Evolutionary conservation across 1,140 invertebrate species (phyloP), one percentile per base, ranked within the genome.

Genomic region (Planococcus citri): DNA sequence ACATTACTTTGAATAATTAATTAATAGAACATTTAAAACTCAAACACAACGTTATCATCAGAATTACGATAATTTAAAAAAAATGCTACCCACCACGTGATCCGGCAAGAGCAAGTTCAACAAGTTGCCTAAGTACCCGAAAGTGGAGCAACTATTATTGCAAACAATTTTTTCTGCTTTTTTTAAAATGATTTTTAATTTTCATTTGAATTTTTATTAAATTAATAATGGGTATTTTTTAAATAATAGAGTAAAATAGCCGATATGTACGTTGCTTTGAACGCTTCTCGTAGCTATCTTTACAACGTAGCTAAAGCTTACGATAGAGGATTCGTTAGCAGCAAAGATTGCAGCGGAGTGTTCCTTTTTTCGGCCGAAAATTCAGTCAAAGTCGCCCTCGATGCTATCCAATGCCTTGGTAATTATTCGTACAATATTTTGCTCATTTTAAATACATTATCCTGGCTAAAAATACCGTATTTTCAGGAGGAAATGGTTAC

Each of bases 201-300:
- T 22, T 82, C 76, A n/a, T n/a, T n/a, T n/a, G n/a, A n/a, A n/a
- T n/a, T n/a, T n/a, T n/a, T n/a, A n/a, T n/a, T n/a, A n/a, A n/a
- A n/a, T n/a, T n/a, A n/a, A n/a, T n/a, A n/a, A n/a, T n/a, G n/a
- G n/a, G n/a, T n/a, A n/a, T n/a, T n/a, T n/a, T n/a, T n/a, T n/a
- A n/a, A n/a, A n/a, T n/a, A n/a, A n/a, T n/a, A 98, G 89, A 92
- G 87, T 1, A 99, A 98, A 84, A 88, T 99, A 80, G 97, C 97
- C 0, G 93, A 99, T 75, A 99, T 99, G 97, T 98, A 98, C 76
- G 92, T 90, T 12, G 87, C 80, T 17, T 76, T 98, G 70, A 89
- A 85, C 76, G 88, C 90, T 0, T 90, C 88, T 74, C 84, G 95
- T 67, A 88, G 88, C 72, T 99, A 98, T 78, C 77, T 97, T 2